A percentile compares a stretch with the other conserved stretches of the same genome.
Evolutionary conservation across 2,113 vertebrate genomes (phyloP).

Genomic region (Proteles cristata): DNA sequence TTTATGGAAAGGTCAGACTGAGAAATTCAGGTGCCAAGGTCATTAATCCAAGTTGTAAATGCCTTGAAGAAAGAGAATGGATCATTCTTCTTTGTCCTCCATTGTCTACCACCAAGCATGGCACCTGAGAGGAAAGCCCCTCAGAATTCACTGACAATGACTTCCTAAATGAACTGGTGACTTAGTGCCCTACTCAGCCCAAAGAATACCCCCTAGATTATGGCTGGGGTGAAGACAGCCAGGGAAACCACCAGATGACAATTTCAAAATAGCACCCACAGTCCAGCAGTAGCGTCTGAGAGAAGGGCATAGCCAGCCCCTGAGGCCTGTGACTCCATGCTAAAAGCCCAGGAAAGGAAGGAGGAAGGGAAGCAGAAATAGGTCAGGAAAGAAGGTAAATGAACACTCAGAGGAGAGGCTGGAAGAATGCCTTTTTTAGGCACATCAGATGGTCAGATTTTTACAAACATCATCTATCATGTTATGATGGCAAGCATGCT

Average conservation of each 20-base stretch:
- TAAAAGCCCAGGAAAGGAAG: neutral
- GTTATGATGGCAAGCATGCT: slow-evolving; percentile 14
- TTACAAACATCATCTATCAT: slow-evolving; percentile 59
- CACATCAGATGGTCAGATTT: slow-evolving; percentile 47
- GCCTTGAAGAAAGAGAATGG: neutral
- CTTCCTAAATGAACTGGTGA: slow-evolving; percentile 30
- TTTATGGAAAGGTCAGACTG: neutral
- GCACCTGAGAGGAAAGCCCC: neutral
- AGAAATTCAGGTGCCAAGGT: neutral
- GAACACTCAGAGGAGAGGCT: neutral
- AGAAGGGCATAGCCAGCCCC: neutral
- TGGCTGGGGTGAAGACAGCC: neutral
- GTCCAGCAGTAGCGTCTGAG: neutral
- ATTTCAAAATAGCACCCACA: neutral
- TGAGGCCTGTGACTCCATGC: neutral
- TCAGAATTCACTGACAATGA: neutral
- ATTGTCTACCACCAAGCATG: neutral
- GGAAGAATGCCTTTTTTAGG: neutral
- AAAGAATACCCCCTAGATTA: neutral
- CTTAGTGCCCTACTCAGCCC: neutral
- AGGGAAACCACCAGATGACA: neutral
- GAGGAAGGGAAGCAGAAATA: neutral
- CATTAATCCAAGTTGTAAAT: slow-evolving; percentile 5
- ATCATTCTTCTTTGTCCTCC: neutral
- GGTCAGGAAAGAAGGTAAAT: slow-evolving; percentile 27